phyloP scores from a whole-genome alignment of 2,113 vertebrate species.

The Saccopteryx leptura region DNA sequence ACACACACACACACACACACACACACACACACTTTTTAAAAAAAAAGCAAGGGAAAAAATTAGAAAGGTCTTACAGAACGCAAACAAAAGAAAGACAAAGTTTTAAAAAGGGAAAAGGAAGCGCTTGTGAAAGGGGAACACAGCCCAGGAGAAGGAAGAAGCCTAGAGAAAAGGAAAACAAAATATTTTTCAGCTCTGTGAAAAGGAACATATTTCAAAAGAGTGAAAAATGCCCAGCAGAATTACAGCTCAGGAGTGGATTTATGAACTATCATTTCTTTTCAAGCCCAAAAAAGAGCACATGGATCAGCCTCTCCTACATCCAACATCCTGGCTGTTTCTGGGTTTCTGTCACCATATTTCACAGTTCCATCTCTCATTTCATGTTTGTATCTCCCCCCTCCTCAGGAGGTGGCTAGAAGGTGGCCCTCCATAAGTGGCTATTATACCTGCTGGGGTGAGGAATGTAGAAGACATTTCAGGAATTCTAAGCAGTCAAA shows the following conservation, averaged over 20 bases:
- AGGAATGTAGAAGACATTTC: slow-evolving; percentile 35
- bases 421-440: slow-evolving; percentile 1
- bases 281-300: not conserved
- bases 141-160: not conserved
- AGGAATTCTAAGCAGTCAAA: slow-evolving; percentile 65
- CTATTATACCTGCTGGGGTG: not conserved
- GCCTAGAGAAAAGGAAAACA: not conserved
- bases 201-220: slow-evolving; percentile 25
- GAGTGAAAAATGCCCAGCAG: not conserved
- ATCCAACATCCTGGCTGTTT: not conserved
- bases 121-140: not conserved
- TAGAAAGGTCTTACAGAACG: not conserved
- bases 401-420: slow-evolving; percentile 25
- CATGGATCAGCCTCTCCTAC: not conserved
- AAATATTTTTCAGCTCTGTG: not conserved
- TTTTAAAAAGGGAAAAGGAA: slow-evolving; percentile 9
- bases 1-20: not conserved
- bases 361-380: slow-evolving; percentile 1
- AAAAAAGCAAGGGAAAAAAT: not conserved
- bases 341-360: not conserved
- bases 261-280: slow-evolving; percentile 13
- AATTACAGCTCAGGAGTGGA: not conserved
- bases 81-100: not conserved
- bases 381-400: not conserved
- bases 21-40: not conserved